A percentile compares a stretch with the other conserved stretches of the same genome.
Conservation (phyloP, 2,113 vertebrate genomes). For the Smithornis capensis region DNA sequence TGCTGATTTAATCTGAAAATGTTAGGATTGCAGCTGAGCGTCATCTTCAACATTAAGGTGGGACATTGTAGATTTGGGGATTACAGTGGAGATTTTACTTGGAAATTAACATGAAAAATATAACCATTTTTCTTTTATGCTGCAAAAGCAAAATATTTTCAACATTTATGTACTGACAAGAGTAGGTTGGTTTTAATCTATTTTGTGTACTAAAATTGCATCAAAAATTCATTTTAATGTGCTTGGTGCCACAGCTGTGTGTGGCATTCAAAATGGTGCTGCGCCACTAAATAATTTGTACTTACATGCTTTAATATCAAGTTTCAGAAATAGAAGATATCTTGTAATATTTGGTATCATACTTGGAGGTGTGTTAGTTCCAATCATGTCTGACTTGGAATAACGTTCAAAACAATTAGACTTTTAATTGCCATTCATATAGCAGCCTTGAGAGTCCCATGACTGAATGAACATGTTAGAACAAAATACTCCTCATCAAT, state of each 20-base stretch:
- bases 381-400: background rate
- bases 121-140: background rate
- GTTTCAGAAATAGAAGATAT: background rate
- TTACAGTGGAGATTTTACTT: background rate
- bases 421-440: background rate
- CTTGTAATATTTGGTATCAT: background rate
- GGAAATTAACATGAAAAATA: background rate
- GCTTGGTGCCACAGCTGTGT: background rate
- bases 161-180: background rate
- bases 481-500: background rate
- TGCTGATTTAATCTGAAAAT: background rate
- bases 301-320: background rate
- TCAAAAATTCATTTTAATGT: background rate
- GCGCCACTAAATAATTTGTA: accelerated
- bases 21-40: background rate
- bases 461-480: background rate
- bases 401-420: background rate
- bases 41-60: background rate
- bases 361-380: background rate
- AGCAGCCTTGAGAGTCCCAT: background rate
- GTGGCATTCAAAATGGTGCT: background rate
- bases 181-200: background rate
- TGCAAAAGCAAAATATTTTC: background rate
- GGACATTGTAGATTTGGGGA: background rate
- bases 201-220: background rate